phyloP scores from a whole-genome alignment of 2,113 vertebrate genomes.

The Acanthisitta chloris region DNA sequence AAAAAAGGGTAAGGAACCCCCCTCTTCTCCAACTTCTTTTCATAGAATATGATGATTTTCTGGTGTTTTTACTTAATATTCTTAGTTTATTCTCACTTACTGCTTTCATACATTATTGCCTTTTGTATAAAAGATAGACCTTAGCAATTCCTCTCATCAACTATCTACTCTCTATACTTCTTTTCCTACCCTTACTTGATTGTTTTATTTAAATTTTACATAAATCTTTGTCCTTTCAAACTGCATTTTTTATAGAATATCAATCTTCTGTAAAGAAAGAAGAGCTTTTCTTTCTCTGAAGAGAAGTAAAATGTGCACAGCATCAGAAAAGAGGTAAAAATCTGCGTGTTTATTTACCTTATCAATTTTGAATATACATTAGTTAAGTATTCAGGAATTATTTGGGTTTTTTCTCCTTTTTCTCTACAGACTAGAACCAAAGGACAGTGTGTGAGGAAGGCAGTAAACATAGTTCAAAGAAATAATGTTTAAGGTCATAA shows the following conservation, averaged over 20 bases:
- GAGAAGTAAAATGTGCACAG: background rate
- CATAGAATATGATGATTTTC: background rate
- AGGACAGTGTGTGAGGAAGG: background rate
- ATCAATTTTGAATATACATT: background rate
- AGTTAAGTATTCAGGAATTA: background rate
- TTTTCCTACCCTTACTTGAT: background rate
- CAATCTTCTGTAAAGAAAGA: background rate
- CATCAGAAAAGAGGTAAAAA: background rate
- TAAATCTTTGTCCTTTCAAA: background rate
- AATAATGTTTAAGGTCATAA: background rate
- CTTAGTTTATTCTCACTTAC: background rate
- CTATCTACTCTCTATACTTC: background rate
- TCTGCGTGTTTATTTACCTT: background rate
- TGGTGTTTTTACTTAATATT: background rate
- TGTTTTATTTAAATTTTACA: background rate
- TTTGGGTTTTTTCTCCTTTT: background rate
- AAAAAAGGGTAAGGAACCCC: fast-evolving
- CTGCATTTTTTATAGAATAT: background rate
- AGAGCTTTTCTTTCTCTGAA: background rate
- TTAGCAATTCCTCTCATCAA: background rate
- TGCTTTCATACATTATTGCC: background rate
- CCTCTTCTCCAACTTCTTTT: background rate
- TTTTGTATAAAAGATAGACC: background rate
- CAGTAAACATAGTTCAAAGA: background rate
- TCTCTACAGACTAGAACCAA: background rate